Conservation (phyloP, 2,888 invertebrate genomes). For the Hartigia nigra region DNA sequence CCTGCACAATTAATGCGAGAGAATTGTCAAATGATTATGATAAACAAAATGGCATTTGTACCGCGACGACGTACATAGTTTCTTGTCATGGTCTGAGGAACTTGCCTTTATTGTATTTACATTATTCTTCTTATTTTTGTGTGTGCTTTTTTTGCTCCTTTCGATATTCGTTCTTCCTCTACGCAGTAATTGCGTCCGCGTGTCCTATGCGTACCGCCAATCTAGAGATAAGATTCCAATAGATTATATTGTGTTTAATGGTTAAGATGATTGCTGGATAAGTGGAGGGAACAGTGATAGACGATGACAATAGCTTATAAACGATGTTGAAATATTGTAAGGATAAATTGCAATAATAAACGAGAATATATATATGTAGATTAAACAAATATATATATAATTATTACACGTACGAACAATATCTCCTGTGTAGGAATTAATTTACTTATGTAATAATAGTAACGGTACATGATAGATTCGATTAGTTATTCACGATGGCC, state of each 20-base stretch:
- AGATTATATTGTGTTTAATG: neutral
- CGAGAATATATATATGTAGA: neutral
- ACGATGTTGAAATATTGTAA: conserved; percentile 16
- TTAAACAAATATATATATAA: neutral
- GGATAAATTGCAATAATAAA: conserved; percentile 13
- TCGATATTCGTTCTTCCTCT: neutral
- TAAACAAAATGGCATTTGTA: neutral
- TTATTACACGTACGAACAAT: neutral
- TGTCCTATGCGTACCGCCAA: neutral
- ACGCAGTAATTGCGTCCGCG: neutral
- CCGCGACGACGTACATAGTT: neutral
- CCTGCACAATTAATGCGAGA: neutral
- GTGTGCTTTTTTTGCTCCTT: neutral
- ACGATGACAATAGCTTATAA: conserved; percentile 20
- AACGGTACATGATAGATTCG: neutral
- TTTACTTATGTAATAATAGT: neutral
- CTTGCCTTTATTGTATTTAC: neutral
- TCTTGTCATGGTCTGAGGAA: neutral
- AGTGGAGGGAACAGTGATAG: conserved; percentile 20
- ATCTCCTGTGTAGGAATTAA: neutral
- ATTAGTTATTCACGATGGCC: neutral
- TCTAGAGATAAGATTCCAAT: neutral
- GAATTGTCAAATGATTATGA: neutral
- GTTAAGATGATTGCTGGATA: neutral
- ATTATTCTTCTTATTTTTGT: neutral